Evolutionary conservation across 2,888 invertebrate species (phyloP).

Genomic region (Epistrophe eligans): DNA sequence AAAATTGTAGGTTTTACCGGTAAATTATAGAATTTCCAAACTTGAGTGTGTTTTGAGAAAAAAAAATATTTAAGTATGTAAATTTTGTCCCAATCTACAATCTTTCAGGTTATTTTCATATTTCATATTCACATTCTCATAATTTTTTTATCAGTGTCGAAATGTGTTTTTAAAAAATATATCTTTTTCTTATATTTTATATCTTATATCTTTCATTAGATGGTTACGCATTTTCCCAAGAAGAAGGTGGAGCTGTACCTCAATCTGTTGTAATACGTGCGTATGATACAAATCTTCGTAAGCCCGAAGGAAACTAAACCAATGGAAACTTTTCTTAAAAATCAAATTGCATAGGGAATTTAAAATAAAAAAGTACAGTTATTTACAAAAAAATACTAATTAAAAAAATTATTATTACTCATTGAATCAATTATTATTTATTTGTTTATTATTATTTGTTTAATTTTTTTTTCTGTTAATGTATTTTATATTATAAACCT

Average conservation of each 20-base stretch:
- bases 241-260: slow-evolving; percentile 97
- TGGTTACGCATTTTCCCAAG: slow-evolving; percentile 99
- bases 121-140: no score
- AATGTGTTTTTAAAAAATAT: not conserved
- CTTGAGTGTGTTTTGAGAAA: no score
- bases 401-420: slow-evolving; percentile 6
- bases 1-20: no score
- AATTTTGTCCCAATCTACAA: no score
- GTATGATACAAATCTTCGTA: slow-evolving; percentile 96
- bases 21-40: no score
- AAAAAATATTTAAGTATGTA: no score
- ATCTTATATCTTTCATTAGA: slow-evolving; percentile 86
- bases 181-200: not conserved
- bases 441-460: slow-evolving; percentile 13
- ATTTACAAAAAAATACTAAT: slow-evolving; percentile 36
- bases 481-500: not conserved
- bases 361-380: slow-evolving; percentile 24
- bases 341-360: slow-evolving; percentile 3
- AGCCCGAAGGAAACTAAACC: slow-evolving; percentile 87
- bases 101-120: no score
- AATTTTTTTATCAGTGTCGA: not conserved
- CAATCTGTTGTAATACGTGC: slow-evolving; percentile 97
- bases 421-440: slow-evolving; percentile 48
- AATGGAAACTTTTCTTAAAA: slow-evolving; percentile 10
- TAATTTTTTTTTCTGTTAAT: not conserved